Evolutionary conservation across 2,797 vertebrate genomes (phyloP).

Genomic region (Lacerta bilineata): DNA sequence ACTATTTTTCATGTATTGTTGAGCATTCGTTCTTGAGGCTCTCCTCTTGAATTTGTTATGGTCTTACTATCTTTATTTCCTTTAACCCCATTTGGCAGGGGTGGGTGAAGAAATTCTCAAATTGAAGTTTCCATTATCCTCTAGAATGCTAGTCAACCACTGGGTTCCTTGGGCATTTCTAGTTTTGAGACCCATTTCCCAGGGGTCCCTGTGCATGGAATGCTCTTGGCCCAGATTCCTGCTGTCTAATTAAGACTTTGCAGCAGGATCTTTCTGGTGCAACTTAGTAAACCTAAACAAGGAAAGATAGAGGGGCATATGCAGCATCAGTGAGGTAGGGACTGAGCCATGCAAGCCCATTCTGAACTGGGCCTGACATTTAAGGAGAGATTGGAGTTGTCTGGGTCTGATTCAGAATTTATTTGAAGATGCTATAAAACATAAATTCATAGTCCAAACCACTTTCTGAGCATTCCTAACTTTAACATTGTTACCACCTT

Average conservation of each 20-base stretch:
- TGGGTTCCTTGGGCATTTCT: background rate
- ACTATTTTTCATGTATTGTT: constrained; percentile 72
- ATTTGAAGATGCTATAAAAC: background rate
- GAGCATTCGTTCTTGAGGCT: constrained; percentile 47
- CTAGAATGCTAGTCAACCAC: background rate
- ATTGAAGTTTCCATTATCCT: background rate
- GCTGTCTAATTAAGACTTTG: background rate
- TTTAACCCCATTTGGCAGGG: background rate
- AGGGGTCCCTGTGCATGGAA: background rate
- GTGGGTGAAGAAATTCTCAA: background rate
- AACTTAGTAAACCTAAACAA: background rate
- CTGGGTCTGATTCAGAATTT: background rate
- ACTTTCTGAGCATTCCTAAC: background rate
- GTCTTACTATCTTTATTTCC: background rate
- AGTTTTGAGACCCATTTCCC: background rate
- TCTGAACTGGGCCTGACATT: background rate
- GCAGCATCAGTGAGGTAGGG: no score
- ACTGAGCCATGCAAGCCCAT: background rate
- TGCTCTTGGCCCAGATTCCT: background rate
- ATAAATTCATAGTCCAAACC: no score
- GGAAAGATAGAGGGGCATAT: background rate
- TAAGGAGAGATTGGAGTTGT: no score
- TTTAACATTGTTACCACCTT: background rate
- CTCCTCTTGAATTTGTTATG: background rate
- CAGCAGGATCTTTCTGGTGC: background rate